A percentile compares a stretch with the other conserved stretches of the same genome.
These are phyloP conservation scores for Axinella damicornis DNA, from an alignment of 37 sponge, comb jelly and placozoan species.

Conservation along the genomic window DNA sequence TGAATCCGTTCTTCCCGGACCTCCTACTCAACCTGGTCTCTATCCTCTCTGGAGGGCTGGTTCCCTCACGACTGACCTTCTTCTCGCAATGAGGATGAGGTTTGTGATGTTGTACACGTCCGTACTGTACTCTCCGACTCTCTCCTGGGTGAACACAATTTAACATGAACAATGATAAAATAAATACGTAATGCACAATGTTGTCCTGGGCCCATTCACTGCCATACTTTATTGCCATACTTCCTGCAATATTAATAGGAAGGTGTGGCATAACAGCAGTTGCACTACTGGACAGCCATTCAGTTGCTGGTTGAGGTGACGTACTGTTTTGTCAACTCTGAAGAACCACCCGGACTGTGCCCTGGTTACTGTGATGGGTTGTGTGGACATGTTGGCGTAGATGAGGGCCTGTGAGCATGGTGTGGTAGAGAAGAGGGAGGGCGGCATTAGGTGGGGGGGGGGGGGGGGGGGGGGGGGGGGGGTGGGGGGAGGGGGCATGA, in stretches of 20 bases:
- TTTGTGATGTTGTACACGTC: constrained; percentile 83
- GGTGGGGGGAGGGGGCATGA: background rate
- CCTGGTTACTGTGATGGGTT: constrained; percentile 82
- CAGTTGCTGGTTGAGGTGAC: no score
- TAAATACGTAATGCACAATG: no score
- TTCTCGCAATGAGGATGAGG: constrained; percentile 82
- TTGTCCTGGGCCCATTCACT: no score
- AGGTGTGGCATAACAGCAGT: no score
- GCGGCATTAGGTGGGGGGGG: background rate
- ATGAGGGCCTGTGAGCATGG: constrained; percentile 63
- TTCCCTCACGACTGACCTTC: constrained; percentile 51
- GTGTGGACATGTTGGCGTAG: constrained; percentile 91
- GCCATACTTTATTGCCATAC: no score
- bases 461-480: background rate
- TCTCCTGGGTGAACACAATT: constrained; percentile 44
- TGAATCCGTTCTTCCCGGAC: no score
- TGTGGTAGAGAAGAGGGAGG: background rate
- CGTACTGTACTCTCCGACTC: constrained; percentile 83
- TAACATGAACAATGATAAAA: no score
- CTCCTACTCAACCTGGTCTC: no score
- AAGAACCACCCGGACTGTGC: constrained; percentile 89
- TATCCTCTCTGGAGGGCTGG: no score
- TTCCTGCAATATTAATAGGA: no score
- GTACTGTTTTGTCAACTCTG: constrained; percentile 66
- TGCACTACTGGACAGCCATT: no score